These are phyloP conservation scores for Pseudopleuronectes americanus DNA, from an alignment of 2,797 vertebrate species.

Conservation along the genomic window DNA sequence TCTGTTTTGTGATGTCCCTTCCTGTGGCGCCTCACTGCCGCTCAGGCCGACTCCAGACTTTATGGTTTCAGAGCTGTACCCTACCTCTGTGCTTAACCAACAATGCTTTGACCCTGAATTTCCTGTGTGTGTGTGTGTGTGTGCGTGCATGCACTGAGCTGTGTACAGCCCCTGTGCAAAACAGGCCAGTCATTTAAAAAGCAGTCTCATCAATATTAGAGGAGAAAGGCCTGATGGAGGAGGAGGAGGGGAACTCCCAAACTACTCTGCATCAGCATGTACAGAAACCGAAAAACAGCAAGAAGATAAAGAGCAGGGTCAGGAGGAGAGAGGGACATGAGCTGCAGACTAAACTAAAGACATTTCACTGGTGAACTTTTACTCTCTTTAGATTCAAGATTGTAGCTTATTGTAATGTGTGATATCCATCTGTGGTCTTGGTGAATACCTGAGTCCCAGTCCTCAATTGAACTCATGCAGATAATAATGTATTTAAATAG, in stretches of 20 bases:
- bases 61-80: constrained; percentile 17
- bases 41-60: constrained; percentile 19
- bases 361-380: background rate
- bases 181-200: constrained; percentile 59
- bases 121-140: constrained; percentile 9
- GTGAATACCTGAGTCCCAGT: background rate
- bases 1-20: constrained; percentile 55
- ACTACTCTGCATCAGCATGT: constrained; percentile 56
- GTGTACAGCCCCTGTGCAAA: constrained; percentile 35
- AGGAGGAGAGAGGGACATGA: background rate
- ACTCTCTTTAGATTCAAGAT: constrained; percentile 2
- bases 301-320: constrained; percentile 30
- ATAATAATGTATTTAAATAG: background rate
- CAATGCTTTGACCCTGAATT: constrained; percentile 5
- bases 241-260: constrained; percentile 52
- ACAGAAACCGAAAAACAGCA: constrained; percentile 44
- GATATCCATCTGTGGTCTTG: background rate
- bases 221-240: constrained; percentile 29
- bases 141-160: background rate
- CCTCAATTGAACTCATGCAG: constrained; percentile 6
- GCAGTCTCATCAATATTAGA: constrained; percentile 74
- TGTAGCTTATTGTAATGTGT: background rate
- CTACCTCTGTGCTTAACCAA: constrained; percentile 11
- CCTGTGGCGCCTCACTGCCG: constrained; percentile 32
- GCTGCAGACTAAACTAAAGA: background rate